phyloP scores from a whole-genome alignment of 2,888 invertebrate genomes.

The Ormyrus rosae region DNA sequence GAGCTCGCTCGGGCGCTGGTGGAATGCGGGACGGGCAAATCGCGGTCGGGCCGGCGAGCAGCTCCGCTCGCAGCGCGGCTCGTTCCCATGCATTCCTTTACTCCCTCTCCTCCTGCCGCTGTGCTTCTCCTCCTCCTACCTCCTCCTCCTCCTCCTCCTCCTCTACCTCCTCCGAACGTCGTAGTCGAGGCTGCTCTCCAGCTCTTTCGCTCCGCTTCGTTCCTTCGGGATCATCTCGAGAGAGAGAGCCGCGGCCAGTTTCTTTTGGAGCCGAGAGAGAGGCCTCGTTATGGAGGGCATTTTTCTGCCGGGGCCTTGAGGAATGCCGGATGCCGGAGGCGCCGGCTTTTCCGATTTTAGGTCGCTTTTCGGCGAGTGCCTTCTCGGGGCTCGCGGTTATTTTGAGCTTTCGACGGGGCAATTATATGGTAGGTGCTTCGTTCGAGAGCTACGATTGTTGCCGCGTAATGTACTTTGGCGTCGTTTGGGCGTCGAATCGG shows the following conservation, averaged over 20 bases:
- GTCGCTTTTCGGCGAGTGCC: too few species aligned
- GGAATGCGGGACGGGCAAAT: conserved; percentile 75
- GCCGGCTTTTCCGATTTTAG: too few species aligned
- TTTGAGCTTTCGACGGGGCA: too few species aligned
- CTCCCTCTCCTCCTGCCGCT: conserved; percentile 56
- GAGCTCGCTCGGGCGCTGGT: conserved; percentile 67
- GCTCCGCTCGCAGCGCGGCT: conserved; percentile 55
- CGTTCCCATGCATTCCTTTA: conserved; percentile 72
- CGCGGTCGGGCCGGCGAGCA: conserved; percentile 74
- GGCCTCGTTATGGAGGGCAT: conserved; percentile 57
- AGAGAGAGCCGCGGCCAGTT: conserved; percentile 15
- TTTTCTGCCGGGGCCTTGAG: conserved; percentile 47
- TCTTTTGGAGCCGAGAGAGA: conserved; percentile 58
- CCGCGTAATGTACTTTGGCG: too few species aligned
- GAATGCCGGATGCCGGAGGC: too few species aligned
- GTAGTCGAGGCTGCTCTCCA: conserved; percentile 39
- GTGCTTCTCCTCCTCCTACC: conserved; percentile 56
- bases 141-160: conserved; percentile 53
- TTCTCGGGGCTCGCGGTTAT: too few species aligned
- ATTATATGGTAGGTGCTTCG: too few species aligned
- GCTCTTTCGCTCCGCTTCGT: conserved; percentile 56
- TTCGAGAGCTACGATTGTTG: too few species aligned
- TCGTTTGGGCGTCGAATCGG: too few species aligned
- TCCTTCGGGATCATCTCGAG: conserved; percentile 61
- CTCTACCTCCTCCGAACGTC: conserved; percentile 41